phyloP scores from a whole-genome alignment of 1,140 invertebrate genomes.

The Paraescarpia echinospica region DNA sequence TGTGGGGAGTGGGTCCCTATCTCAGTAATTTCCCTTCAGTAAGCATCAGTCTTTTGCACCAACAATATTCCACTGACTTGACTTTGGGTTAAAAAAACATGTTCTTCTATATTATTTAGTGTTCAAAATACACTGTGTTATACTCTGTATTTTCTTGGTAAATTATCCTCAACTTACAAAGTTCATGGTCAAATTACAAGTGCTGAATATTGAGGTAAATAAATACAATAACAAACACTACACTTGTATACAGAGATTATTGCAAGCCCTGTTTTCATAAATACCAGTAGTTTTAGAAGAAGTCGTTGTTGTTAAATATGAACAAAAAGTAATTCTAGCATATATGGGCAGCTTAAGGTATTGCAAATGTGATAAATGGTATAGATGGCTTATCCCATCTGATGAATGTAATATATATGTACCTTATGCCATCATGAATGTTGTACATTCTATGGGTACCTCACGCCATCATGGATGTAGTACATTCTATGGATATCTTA shows the following conservation, averaged over 20 bases:
- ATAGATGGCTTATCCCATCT: too few species aligned
- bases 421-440: too few species aligned
- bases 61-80: neutral
- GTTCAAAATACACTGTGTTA: neutral
- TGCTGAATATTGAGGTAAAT: neutral
- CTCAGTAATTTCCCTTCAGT: neutral
- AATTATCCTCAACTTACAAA: neutral
- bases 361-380: too few species aligned
- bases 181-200: too few species aligned
- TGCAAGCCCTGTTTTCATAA: neutral
- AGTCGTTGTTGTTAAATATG: neutral
- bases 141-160: neutral
- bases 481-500: too few species aligned
- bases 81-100: neutral
- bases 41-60: neutral
- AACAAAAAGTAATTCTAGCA: too few species aligned
- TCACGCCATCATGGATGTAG: too few species aligned
- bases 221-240: neutral
- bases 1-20: neutral
- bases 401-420: too few species aligned
- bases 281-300: neutral
- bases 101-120: neutral
- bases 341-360: too few species aligned
- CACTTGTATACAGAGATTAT: neutral
- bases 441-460: too few species aligned